A percentile compares a stretch with the other conserved stretches of the same genome.
Conservation (phyloP, 2,888 invertebrate genomes). For the Urechis unicinctus region DNA sequence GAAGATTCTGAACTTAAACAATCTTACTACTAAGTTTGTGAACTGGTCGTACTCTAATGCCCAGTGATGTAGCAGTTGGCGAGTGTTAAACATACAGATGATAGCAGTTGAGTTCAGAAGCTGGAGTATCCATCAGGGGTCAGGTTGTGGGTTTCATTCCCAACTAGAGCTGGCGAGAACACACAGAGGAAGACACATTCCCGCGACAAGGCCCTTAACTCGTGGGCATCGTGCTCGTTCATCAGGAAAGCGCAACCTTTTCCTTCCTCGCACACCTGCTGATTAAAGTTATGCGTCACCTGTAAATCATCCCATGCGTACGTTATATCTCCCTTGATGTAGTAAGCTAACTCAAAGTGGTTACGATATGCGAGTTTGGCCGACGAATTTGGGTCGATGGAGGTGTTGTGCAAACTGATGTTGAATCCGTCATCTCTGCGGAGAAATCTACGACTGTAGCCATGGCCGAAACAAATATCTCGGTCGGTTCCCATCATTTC, state of each 20-base stretch:
- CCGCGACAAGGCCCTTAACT: background rate
- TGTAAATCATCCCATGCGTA: background rate
- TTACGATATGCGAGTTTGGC: background rate
- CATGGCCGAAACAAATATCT: background rate
- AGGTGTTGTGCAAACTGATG: background rate
- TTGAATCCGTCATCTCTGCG: background rate
- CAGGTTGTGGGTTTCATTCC: background rate
- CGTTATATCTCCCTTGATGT: background rate
- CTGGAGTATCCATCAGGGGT: too few species aligned
- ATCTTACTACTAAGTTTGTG: too few species aligned
- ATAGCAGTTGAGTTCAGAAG: too few species aligned
- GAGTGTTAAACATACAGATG: too few species aligned
- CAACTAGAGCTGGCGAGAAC: background rate
- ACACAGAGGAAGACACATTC: background rate
- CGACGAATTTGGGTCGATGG: background rate
- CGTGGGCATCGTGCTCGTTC: background rate
- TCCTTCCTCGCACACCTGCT: background rate
- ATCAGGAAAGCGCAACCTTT: background rate
- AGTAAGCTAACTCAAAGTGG: background rate
- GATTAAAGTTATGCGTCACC: background rate
- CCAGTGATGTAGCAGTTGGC: too few species aligned
- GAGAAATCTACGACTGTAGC: background rate
- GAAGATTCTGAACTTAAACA: too few species aligned
- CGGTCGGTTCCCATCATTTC: background rate
- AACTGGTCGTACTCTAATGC: too few species aligned